phyloP scores from a whole-genome alignment of 2,797 vertebrate genomes.

The Prunella strophiata region DNA sequence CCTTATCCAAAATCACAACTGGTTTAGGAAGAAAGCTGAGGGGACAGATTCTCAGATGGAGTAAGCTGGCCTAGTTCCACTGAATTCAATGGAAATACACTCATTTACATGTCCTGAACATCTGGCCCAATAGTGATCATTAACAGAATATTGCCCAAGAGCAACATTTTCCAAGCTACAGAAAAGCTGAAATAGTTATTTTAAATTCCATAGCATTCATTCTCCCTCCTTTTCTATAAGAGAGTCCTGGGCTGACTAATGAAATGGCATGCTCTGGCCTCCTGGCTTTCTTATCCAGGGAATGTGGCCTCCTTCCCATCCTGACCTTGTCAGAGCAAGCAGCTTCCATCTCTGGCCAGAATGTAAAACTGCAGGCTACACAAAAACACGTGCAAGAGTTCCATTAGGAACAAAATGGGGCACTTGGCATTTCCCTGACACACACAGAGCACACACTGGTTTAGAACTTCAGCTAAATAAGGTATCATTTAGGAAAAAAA shows the following conservation, averaged over 20 bases:
- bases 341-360: neutral
- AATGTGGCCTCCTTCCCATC: neutral
- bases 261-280: neutral
- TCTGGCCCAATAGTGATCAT: conserved; percentile 30
- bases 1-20: neutral
- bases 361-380: neutral
- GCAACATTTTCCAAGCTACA: conserved; percentile 21
- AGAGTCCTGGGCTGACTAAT: neutral
- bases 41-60: neutral
- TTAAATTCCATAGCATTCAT: neutral
- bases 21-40: neutral
- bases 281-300: neutral
- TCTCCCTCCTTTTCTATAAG: neutral
- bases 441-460: neutral
- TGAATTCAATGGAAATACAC: conserved; percentile 16
- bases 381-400: neutral
- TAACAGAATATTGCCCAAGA: conserved; percentile 44
- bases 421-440: neutral
- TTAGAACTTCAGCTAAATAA: neutral
- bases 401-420: neutral
- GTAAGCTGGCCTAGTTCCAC: neutral
- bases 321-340: neutral
- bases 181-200: conserved; percentile 28
- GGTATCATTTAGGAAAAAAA: neutral
- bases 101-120: conserved; percentile 42